Evolutionary conservation across 2,113 vertebrate species (phyloP), one percentile per base, ranked within the genome.

Genomic region (Panthera leo): DNA sequence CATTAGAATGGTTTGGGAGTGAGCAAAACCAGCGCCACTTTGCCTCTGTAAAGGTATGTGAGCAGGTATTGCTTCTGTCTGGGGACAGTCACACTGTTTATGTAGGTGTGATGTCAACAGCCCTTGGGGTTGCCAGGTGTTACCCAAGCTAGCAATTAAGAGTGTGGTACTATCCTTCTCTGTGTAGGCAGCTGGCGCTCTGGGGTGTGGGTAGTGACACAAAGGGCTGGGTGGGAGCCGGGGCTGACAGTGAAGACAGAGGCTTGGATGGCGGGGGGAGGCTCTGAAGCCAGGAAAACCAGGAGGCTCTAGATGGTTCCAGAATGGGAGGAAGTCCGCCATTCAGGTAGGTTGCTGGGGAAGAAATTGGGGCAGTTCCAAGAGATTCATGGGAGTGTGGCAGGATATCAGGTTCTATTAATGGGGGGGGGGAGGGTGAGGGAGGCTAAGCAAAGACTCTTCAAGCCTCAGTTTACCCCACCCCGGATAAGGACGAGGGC

Each of bases 71-170:
- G 5, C 63, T 91, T 94, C 67, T 91, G 86, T 82, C 85, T 83
- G 67, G 80, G 48, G 82, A 94, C 8, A 92, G 68, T 96, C 92
- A 94, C 45, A 63, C 85, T 97, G 91, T 98, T 97, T 97, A 83
- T 83, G 76, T 85, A 96, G 85, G 82, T 97, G 91, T 88, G 94
- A 89, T 95, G 78, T 83, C 94, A 97, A 95, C 76, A 94, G 82
- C 25, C 2, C 80, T 89, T 79, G 18, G 19, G 51, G 97, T 98
- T 98, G 92, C 95, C 85, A 95, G 98, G 98, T 97, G 97, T 95
- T 92, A 92, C 83, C 96, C 92, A 95, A 93, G 91, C 97, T 42
- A 95, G 88, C 94, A 90, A 82, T 84, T 31, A 91, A n/a, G 23
- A 86, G 13, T 65, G 68, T 53, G 1, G 1, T 70, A 65, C 36